A percentile compares a stretch with the other conserved stretches of the same genome.
Conservation (phyloP, 2,113 vertebrate species). For the Athene noctua region DNA sequence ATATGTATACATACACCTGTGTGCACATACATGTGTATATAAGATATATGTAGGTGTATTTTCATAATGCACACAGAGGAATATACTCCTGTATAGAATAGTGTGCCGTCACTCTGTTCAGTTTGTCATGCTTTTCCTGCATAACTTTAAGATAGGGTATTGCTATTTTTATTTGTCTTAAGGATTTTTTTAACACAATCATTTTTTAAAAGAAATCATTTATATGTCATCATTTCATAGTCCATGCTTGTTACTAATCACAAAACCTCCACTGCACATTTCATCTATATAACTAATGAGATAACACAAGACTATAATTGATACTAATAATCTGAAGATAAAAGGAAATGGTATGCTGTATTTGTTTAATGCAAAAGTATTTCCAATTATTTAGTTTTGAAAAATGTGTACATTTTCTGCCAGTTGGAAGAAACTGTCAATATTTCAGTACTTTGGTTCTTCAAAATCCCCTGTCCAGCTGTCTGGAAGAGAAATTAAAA, state of each 20-base stretch:
- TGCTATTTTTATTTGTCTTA: neutral
- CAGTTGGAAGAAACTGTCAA: neutral
- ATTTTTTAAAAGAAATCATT: neutral
- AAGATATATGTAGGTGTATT: neutral
- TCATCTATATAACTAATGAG: neutral
- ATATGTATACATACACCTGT: neutral
- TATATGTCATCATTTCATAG: neutral
- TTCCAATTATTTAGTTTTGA: neutral
- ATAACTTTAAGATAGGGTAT: neutral
- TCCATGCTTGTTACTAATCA: neutral
- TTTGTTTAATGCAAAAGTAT: neutral
- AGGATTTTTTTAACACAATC: neutral
- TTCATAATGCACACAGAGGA: neutral
- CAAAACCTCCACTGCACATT: neutral
- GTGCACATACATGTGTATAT: rapidly evolving
- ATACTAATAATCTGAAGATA: neutral
- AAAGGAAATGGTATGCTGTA: neutral
- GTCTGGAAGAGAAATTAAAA: neutral
- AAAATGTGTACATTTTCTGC: neutral
- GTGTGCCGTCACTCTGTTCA: neutral
- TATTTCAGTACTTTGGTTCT: neutral
- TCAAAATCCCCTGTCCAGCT: neutral
- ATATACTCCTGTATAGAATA: neutral
- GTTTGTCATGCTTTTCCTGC: neutral
- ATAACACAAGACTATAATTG: neutral